Evolutionary conservation across 2,113 vertebrate species (phyloP), one percentile per base, ranked within the genome.

Genomic region (Malurus alboscapulatus): DNA sequence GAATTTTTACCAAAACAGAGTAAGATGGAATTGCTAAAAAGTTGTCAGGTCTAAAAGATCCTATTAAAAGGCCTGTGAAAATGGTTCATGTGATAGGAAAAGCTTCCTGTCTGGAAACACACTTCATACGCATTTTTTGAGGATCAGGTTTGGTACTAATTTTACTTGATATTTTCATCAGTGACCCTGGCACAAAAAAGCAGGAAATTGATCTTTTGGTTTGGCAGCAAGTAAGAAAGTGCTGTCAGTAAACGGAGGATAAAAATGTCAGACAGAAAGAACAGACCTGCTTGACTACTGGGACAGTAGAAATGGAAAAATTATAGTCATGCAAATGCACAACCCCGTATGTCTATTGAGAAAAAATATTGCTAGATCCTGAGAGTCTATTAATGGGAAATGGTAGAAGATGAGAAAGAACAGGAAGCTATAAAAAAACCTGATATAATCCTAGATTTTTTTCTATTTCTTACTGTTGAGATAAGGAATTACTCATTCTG

Each of bases 141-240:
- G 29, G 29, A 50, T 66, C 38, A 74, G 20, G 17, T 14, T 63
- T n/a, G 19, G 27, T 65, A 62, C 38, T 84, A 77, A 92, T 78
- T 91, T 91, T 88, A 62, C 18, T 84, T 84, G 53, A 42, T 87
- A 74, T 67, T 92, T 94, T 91, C 55, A 75, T 81, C 48, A 55
- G 38, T 92, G 84, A 72, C 65, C 47, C 20, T 88, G 77, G 51
- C 38, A 59, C 24, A 81, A 93, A 87, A 88, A 91, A 16, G n/a
- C 48, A 67, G 18, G 77, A 88, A 94, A 90, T 47, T 5, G 24
- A 84, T 96, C 54, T 67, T 74, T 88, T 88, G 38, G 7, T 69
- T 79, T 92, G 68, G 80, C 87, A 92, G 44, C 55, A 80, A 78
- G 51, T 71, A 54, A 55, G 59, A 72, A 81, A 88, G 18, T 17